Base-by-base conservation (phyloP, 1,140 invertebrate genomes). In the Drosophila lini region DNA sequence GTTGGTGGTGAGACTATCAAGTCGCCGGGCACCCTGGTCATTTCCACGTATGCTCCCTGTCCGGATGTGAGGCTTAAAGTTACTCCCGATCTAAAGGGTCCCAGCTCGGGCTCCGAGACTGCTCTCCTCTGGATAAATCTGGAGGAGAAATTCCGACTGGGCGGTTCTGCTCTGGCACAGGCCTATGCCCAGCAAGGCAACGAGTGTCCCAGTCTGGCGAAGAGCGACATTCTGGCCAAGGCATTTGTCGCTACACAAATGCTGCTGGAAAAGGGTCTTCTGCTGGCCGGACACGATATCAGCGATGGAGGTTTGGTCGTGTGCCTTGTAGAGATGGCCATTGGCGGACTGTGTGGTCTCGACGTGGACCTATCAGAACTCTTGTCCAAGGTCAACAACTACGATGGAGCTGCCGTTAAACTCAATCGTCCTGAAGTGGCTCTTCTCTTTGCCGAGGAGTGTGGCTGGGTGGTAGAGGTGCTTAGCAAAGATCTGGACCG, bases 291-390 rank as follows among this genome's bases (percentile, higher is more conserved):
- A 3, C 98, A 99, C 92, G 98, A 99, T 93, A 94, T 99, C 1
- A 99, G 98, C 92, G 98, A 99, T 93, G 98, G 98, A 41, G 98
- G 98, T 28, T 93, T 99, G 5, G 94, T 99, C 34, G 97, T 96
- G 0, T 97, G 97, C 88, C 84, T 98, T 0, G 85, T 99, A 38
- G 98, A 99, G 93, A 99, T 99, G 98, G 96, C 96, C 34, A 98
- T 99, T 91, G 98, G 95, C 73, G 98, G 98, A 56, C 94, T 98
- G 60, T 95, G 96, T 88, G 98, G 98, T 6, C 81, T 98, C 1
- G 88, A 95, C 10, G 89, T 98, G 0, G 93, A 97, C 74, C 90
- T 97, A 22, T 89, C 85, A 3, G 55, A 74, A n/a, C 53, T 74
- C 16, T n/a, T 74, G 25, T 13, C 58, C 10, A 50, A 50, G 32